Percentiles rank a stretch among this genome's conserved stretches.
These are phyloP conservation scores for Druceiella hillmani DNA, from an alignment of 2,888 invertebrate species.

Conservation along the genomic window DNA sequence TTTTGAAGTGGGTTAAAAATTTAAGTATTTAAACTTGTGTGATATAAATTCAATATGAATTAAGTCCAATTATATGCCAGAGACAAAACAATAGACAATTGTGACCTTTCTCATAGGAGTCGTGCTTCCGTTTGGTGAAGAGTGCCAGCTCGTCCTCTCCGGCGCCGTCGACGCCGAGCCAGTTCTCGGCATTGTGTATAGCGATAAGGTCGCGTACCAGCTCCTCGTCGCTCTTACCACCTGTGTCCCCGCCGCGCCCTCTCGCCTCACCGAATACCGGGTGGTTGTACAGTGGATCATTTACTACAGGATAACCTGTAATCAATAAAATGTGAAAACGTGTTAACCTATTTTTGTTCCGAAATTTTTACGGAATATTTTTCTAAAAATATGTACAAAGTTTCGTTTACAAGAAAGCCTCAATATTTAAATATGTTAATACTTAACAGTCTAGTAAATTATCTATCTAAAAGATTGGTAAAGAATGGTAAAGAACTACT, in stretches of 20 bases:
- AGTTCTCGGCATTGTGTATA: conserved; percentile 91
- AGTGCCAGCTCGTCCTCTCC: conserved; percentile 79
- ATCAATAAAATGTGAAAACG: too few relatives aligned
- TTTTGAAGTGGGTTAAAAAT: too few relatives aligned
- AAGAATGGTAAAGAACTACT: too few relatives aligned
- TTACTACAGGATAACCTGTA: conserved; percentile 91
- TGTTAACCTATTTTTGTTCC: too few relatives aligned
- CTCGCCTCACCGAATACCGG: conserved; percentile 91
- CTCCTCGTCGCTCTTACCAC: conserved; percentile 85
- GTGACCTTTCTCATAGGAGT: conserved; percentile 59
- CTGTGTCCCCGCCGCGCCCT: conserved; percentile 83
- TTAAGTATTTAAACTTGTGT: conserved; percentile 4
- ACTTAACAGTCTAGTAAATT: too few relatives aligned
- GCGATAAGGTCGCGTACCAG: conserved; percentile 83
- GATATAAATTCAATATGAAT: conserved; percentile 3
- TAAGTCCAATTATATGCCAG: too few relatives aligned
- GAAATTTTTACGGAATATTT: too few relatives aligned
- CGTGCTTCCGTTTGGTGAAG: conserved; percentile 68
- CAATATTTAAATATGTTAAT: too few relatives aligned
- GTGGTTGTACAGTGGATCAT: conserved; percentile 96
- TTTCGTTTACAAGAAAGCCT: too few relatives aligned
- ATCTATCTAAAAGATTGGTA: too few relatives aligned
- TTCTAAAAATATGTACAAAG: too few relatives aligned
- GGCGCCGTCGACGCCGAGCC: conserved; percentile 86
- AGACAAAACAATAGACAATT: conserved; percentile 9